A percentile compares a stretch with the other conserved stretches of the same genome.
Evolutionary conservation across 1,140 invertebrate genomes (phyloP).

Genomic region (Drosophila persimilis): DNA sequence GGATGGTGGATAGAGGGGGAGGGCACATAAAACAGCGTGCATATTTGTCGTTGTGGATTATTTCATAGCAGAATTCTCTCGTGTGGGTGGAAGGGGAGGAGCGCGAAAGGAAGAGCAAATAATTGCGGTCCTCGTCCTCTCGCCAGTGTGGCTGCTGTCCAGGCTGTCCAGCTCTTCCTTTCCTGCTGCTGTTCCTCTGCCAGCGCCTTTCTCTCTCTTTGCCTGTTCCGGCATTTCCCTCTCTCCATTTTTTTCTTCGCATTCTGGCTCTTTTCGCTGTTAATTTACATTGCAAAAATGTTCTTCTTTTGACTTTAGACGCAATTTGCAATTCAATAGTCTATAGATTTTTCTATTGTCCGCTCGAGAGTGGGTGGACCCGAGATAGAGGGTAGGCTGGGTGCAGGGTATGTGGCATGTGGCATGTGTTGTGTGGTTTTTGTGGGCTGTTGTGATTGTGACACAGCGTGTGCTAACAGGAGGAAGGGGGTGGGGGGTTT

Average conservation of each 20-base stretch:
- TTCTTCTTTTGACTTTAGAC: conserved; percentile 35
- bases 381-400: too few relatives aligned
- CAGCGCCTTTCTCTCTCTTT: too few relatives aligned
- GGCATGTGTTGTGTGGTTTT: too few relatives aligned
- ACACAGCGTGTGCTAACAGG: too few relatives aligned
- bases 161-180: background rate
- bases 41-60: conserved; percentile 75
- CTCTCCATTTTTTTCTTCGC: conserved; percentile 11
- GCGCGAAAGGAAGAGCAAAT: conserved; percentile 7
- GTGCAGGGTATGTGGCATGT: too few relatives aligned
- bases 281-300: conserved; percentile 54
- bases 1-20: too few relatives aligned
- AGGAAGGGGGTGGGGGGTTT: too few relatives aligned
- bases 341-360: conserved; percentile 54
- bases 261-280: conserved; percentile 23
- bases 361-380: background rate
- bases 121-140: conserved; percentile 27
- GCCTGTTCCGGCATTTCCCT: background rate
- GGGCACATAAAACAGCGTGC: conserved; percentile 51
- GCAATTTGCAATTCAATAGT: conserved; percentile 59
- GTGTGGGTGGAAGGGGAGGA: background rate
- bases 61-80: conserved; percentile 71
- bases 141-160: conserved; percentile 19
- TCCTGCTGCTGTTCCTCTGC: conserved; percentile 1
- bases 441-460: too few relatives aligned